phyloP scores from a whole-genome alignment of 2,797 vertebrate species.

The Alauda arvensis region DNA sequence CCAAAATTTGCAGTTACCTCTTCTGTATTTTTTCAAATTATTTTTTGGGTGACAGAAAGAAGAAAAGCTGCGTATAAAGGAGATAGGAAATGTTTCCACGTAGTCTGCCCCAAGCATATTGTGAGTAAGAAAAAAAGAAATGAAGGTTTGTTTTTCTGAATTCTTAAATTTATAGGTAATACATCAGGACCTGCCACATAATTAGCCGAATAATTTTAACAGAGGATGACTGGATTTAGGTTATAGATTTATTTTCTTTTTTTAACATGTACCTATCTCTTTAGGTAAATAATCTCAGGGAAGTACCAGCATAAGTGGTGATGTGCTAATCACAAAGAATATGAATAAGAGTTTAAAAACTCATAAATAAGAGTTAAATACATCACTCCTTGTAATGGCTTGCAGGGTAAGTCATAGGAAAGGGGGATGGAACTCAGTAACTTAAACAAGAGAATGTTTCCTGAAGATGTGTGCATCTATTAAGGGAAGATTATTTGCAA shows the following conservation, averaged over 20 bases:
- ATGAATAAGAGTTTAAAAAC: background rate
- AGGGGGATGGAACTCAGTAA: background rate
- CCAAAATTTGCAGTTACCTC: background rate
- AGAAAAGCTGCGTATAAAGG: background rate
- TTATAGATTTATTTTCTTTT: background rate
- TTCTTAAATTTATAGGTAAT: background rate
- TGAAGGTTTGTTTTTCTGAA: background rate
- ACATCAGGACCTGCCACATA: background rate
- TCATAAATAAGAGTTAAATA: background rate
- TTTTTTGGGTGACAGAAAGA: background rate
- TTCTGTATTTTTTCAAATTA: background rate
- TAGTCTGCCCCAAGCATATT: background rate
- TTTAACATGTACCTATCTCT: background rate
- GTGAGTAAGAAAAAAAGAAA: background rate
- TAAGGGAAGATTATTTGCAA: background rate
- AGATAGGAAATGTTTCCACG: background rate
- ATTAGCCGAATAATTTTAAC: background rate
- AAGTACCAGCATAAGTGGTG: background rate
- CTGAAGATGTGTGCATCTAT: background rate
- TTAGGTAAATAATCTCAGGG: background rate
- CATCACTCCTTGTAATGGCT: background rate
- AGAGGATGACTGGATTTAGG: background rate
- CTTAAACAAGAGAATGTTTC: background rate
- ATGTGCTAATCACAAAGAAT: background rate
- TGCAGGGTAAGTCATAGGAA: background rate